These are phyloP conservation scores for Oryzias melastigma DNA, from an alignment of 2,113 vertebrate genomes.

Conservation along the genomic window DNA sequence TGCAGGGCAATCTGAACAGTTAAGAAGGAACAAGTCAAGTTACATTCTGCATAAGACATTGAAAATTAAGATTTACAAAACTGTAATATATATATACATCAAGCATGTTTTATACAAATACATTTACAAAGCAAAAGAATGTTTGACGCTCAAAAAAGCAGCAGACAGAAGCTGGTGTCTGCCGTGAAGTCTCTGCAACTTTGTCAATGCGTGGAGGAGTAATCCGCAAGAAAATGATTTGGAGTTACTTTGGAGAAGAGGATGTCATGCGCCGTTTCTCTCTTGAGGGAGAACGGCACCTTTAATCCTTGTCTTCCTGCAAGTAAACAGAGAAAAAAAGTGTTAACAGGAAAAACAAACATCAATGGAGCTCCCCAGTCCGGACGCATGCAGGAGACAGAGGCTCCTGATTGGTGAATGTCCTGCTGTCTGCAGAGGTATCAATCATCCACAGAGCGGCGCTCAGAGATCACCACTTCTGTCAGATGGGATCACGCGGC, in stretches of 20 bases:
- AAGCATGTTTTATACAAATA: constrained; percentile 36
- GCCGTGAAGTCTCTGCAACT: constrained; percentile 30
- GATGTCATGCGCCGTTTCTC: constrained; percentile 27
- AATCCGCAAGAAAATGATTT: constrained; percentile 24
- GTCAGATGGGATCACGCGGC: background rate
- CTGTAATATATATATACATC: constrained; percentile 31
- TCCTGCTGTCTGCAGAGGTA: constrained; percentile 27
- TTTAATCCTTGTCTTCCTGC: constrained; percentile 37
- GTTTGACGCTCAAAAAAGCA: constrained; percentile 30
- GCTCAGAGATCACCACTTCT: constrained; percentile 59
- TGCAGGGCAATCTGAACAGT: constrained; percentile 32
- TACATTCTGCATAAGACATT: constrained; percentile 27
- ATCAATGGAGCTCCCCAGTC: constrained; percentile 21
- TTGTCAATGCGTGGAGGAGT: constrained; percentile 21
- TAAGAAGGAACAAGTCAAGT: constrained; percentile 17
- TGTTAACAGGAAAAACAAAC: constrained; percentile 16
- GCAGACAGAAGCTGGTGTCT: constrained; percentile 17
- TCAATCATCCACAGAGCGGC: constrained; percentile 62
- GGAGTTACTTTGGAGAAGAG: constrained; percentile 13
- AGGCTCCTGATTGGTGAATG: constrained; percentile 10
- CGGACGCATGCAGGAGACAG: constrained; percentile 1
- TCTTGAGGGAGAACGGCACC: constrained; percentile 14
- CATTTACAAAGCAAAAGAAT: constrained; percentile 44
- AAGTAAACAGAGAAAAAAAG: constrained; percentile 44
- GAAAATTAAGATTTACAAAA: constrained; percentile 38